Conservation (phyloP, 1,140 invertebrate genomes). For the Panulirus ornatus region DNA sequence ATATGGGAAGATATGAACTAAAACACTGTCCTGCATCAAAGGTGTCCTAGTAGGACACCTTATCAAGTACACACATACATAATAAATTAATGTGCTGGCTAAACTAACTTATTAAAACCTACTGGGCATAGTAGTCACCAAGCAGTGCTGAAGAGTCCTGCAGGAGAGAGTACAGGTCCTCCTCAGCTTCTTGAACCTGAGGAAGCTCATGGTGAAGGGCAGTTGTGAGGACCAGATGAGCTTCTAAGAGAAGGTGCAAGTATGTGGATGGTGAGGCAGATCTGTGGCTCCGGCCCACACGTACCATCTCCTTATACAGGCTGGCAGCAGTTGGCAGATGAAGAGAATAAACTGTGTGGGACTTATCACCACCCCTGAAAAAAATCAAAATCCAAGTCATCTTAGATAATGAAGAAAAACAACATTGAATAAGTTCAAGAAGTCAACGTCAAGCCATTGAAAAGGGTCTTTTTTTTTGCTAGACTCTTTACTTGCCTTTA, state of each 20-base stretch:
- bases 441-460: no score
- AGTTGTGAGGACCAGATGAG: constrained; percentile 82
- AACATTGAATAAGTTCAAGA: no score
- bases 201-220: constrained; percentile 76
- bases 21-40: not conserved
- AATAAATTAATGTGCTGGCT: not conserved
- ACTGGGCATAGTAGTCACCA: constrained; percentile 84
- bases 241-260: constrained; percentile 84
- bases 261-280: constrained; percentile 81
- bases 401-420: no score
- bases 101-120: constrained; percentile 74
- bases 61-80: not conserved
- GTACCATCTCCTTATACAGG: constrained; percentile 76
- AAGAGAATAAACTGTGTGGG: constrained; percentile 76
- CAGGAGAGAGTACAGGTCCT: constrained; percentile 80
- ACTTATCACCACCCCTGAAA: constrained; percentile 50
- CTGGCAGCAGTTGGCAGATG: constrained; percentile 77
- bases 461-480: no score
- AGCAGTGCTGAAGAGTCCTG: constrained; percentile 83
- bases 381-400: not conserved
- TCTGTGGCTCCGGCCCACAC: constrained; percentile 71
- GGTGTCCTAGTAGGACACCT: not conserved
- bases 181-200: constrained; percentile 76
- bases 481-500: no score
- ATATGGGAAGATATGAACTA: no score